Evolutionary conservation across 2,888 invertebrate species (phyloP).

Genomic region (Mythimna albipuncta): DNA sequence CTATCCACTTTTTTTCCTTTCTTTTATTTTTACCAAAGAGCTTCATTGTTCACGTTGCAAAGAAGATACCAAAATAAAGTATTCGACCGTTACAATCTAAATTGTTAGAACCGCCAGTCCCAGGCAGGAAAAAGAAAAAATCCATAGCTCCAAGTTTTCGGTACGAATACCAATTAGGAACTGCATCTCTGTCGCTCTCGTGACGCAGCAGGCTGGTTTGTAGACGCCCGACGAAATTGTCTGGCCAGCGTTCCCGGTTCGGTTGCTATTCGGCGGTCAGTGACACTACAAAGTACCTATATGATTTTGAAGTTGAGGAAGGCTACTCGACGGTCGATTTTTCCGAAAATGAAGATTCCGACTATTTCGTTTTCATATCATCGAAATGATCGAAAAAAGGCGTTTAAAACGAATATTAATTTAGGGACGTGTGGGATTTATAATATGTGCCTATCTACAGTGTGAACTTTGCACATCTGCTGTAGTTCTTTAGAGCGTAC

Average conservation of each 20-base stretch:
- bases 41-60: not conserved
- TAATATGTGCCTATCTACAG: too few species aligned
- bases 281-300: constrained; percentile 15
- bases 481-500: too few species aligned
- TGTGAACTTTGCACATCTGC: too few species aligned
- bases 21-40: not conserved
- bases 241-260: constrained; percentile 2
- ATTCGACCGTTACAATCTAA: not conserved
- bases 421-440: too few species aligned
- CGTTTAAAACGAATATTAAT: too few species aligned
- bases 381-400: too few species aligned
- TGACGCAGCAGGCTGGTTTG: constrained; percentile 11
- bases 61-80: not conserved
- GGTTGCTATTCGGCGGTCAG: constrained; percentile 7
- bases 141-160: constrained; percentile 4
- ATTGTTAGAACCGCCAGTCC: not conserved
- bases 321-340: not conserved
- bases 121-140: not conserved
- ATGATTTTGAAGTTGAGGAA: constrained; percentile 11
- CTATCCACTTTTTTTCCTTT: not conserved
- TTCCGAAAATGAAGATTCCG: not conserved
- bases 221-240: constrained; percentile 4
- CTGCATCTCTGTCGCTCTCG: constrained; percentile 29
- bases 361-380: not conserved
- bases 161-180: constrained; percentile 15